These are phyloP conservation scores for Rhabdophis nuchalis DNA, from an alignment of 2,797 vertebrate species.

Conservation along the genomic window DNA sequence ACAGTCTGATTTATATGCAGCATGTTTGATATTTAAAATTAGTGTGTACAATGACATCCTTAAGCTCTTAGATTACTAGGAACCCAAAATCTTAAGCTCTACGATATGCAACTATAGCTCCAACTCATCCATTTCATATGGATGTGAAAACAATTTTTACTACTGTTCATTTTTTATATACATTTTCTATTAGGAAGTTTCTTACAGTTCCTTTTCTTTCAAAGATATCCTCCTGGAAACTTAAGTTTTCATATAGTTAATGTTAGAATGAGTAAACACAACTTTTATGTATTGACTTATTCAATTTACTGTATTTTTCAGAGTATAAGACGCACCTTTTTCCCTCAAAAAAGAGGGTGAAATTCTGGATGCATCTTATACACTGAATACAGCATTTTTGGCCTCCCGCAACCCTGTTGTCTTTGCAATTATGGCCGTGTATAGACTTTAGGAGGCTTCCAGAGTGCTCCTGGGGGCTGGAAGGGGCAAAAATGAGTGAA, in stretches of 20 bases:
- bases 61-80: not conserved
- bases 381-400: no score
- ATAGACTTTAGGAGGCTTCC: no score
- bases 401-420: no score
- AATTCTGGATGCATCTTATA: no score
- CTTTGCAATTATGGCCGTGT: no score
- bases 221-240: not conserved
- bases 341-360: no score
- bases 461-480: no score
- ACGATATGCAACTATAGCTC: not conserved
- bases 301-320: no score
- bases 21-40: not conserved
- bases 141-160: not conserved
- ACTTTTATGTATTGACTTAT: not conserved
- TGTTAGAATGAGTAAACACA: not conserved
- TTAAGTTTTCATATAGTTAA: not conserved
- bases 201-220: not conserved
- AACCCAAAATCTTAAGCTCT: not conserved
- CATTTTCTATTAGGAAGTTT: not conserved
- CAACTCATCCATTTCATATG: not conserved
- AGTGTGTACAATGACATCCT: not conserved
- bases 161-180: not conserved
- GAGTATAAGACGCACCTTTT: no score
- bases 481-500: no score
- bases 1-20: not conserved